Base-by-base conservation (phyloP, 2,797 vertebrate genomes). In the Masticophis lateralis region DNA sequence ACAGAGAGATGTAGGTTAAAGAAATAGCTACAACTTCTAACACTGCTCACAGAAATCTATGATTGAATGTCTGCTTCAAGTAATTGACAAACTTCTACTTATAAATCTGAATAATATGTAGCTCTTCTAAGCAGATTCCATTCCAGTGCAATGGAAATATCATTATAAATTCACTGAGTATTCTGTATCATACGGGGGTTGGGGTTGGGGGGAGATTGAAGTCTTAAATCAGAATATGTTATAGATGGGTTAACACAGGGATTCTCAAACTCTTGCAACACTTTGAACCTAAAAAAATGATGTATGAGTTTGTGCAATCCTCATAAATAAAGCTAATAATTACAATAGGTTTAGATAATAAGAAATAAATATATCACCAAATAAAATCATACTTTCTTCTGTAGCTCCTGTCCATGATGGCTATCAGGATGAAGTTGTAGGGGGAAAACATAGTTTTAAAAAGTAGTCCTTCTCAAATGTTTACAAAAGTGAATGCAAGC, bases 181-280 rank as follows among this genome's bases (percentile, higher is more conserved):
- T 83, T 79, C 74, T 83, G 37, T 12, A 47, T 83, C 20, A 25
- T 79, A 79, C 18, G 11, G 18, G 9, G 47, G 51, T 10, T 8
- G 1, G 7, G 51, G 51, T 37, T 37, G 37, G 20, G 0, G 3
- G 1, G 1, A 2, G 0, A 22, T 20, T 37, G 69, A 43, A 83
- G 37, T 22, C 37, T 47, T 83, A 83, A 83, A 11, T 83, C 16
- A 6, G 0, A 56, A 74, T n/a, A 60, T 9, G 9, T 51, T 27
- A 88, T 88, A 74, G 14, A 37, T 2, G 25, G 4, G 28, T 43
- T 60, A 56, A 92, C 28, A 18, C n/a, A 74, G 66, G 20, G 51
- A 53, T 83, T 83, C 32, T 47, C 74, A 83, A 83, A 83, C 74
- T 25, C 47, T 47, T 83, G 9, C 74, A 83, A 83, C 47, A 83